Conservation (phyloP, 2,888 invertebrate species). For the Elysia crispata region DNA sequence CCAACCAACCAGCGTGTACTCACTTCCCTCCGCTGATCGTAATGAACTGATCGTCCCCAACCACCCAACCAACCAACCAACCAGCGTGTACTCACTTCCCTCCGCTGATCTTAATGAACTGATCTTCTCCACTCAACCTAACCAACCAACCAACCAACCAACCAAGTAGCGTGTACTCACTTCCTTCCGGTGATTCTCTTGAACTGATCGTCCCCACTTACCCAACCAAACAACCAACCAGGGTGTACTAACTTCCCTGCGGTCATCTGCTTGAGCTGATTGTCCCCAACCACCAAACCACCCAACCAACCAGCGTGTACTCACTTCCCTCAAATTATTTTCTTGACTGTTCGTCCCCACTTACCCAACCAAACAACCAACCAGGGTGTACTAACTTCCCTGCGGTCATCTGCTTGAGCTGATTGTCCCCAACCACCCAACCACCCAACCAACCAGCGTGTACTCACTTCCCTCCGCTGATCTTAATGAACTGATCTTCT, state of each 20-base stretch:
- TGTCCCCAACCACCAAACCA: too few species aligned
- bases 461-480: constrained; percentile 77
- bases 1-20: constrained; percentile 51
- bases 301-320: too few species aligned
- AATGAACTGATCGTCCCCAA: constrained; percentile 73
- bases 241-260: too few species aligned
- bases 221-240: background rate
- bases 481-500: too few species aligned
- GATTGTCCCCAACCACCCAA: constrained; percentile 73
- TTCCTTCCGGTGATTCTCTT: constrained; percentile 77
- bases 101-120: constrained; percentile 76
- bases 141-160: constrained; percentile 26
- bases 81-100: constrained; percentile 73
- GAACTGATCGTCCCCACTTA: constrained; percentile 68
- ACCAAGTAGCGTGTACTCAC: constrained; percentile 62
- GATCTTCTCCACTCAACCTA: constrained; percentile 77
- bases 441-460: too few species aligned
- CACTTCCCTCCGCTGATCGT: constrained; percentile 77
- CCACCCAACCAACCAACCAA: too few species aligned
- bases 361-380: too few species aligned
- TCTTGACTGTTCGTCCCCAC: too few species aligned
- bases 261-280: too few species aligned
- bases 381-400: constrained; percentile 73
- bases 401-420: constrained; percentile 76
- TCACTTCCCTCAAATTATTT: too few species aligned